Conservation (phyloP, 2,888 invertebrate genomes). For the Adineta ricciae region DNA sequence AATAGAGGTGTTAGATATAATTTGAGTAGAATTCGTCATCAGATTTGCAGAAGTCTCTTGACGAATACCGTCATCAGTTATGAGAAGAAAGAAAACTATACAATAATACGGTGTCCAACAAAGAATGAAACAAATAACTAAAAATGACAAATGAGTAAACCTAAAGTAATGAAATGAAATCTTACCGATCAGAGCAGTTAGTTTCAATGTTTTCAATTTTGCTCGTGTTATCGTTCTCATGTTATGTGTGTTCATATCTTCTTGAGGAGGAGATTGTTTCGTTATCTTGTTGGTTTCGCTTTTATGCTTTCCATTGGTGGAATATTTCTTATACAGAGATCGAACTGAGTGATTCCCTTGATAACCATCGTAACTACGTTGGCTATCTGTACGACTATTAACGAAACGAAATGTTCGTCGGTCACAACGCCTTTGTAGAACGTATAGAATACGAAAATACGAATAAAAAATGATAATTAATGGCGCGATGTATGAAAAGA, state of each 20-base stretch:
- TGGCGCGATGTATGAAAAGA: not conserved
- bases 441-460: slow-evolving; percentile 10
- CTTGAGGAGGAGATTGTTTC: not conserved
- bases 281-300: not conserved
- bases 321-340: not conserved
- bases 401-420: slow-evolving; percentile 17
- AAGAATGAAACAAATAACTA: slow-evolving; percentile 10
- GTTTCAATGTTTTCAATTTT: slow-evolving; percentile 17
- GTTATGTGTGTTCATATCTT: slow-evolving; percentile 4
- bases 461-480: slow-evolving; percentile 11
- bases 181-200: not conserved
- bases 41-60: not conserved
- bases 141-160: not conserved
- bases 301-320: not conserved
- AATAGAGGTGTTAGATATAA: no score
- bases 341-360: not conserved
- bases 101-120: slow-evolving; percentile 19
- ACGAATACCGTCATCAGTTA: not conserved
- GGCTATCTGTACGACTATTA: not conserved
- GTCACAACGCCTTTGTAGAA: slow-evolving; percentile 13
- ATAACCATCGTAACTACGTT: not conserved
- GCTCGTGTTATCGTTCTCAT: slow-evolving; percentile 1
- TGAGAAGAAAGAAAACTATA: not conserved
- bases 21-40: not conserved
- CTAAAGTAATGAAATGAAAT: not conserved